Conservation (phyloP, 2,888 invertebrate species). For the Lepidonotus clava region DNA sequence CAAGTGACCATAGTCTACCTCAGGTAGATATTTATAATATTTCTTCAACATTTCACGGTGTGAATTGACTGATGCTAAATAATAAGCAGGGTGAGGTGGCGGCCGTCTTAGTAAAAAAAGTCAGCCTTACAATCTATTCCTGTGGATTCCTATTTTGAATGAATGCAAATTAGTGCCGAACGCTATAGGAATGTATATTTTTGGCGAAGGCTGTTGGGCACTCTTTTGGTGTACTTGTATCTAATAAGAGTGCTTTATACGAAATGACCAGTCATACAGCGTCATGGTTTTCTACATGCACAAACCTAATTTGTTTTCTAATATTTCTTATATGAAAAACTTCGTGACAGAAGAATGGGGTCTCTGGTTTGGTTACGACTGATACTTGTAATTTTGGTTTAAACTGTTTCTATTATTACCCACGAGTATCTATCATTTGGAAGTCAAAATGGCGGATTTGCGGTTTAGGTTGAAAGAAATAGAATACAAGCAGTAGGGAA, state of each 20-base stretch:
- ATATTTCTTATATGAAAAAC: neutral
- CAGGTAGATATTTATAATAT: slow-evolving; percentile 36
- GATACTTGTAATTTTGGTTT: neutral
- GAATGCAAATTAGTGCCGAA: slow-evolving; percentile 36
- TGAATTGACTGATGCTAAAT: slow-evolving; percentile 39
- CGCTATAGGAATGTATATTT: slow-evolving; percentile 34
- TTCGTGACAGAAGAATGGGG: neutral
- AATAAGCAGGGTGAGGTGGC: slow-evolving; percentile 2
- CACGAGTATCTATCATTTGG: too few species aligned
- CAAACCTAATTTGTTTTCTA: neutral
- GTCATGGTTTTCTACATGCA: slow-evolving; percentile 6
- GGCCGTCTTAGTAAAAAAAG: neutral
- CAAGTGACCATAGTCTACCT: slow-evolving; percentile 49
- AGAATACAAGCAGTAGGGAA: too few species aligned
- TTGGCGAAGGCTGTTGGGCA: slow-evolving; percentile 27
- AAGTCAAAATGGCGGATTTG: too few species aligned
- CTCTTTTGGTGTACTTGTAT: slow-evolving; percentile 20
- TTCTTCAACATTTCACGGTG: slow-evolving; percentile 27
- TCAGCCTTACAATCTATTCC: slow-evolving; percentile 17
- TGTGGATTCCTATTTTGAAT: slow-evolving; percentile 20
- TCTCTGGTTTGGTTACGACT: neutral
- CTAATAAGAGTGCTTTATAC: slow-evolving; percentile 19
- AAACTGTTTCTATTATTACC: too few species aligned
- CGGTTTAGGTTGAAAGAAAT: too few species aligned
- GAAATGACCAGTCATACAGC: neutral